Evolutionary conservation across 2,888 invertebrate species (phyloP), one percentile per base, ranked within the genome.

Genomic region (Salticus scenicus): DNA sequence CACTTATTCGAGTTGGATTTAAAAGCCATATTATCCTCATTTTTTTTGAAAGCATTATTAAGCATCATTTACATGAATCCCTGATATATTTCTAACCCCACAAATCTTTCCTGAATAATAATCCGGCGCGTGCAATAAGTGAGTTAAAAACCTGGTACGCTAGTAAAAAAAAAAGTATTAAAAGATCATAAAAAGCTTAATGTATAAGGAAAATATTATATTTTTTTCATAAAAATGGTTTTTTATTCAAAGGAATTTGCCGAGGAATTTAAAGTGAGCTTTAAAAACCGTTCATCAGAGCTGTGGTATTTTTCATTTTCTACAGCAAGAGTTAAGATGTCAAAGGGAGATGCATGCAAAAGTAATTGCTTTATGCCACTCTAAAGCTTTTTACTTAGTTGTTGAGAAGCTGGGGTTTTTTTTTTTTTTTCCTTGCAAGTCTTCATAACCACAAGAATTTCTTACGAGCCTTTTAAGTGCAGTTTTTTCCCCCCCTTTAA

Each of bases 11-110:
- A 10, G 24, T 17, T 37, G 73, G 57, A 17, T 67, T 73, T 31
- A 42, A 8, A 17, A n/a, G 24, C 8, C 31, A 20, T 51, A 27
- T 31, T 31, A 28, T 37, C 47, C 71, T 20, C 10, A 27, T 24
- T 28, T 33, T 33, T 57, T 57, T 31, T 33, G 1, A 12, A 28
- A 63, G 28, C 47, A 42, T 82, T 82, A 82, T 76, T 82, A 82
- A 76, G 76, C 64, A 30, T 82, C 71, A 82, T 82, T 82, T 82
- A 72, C 82, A 82, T 82, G 82, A 72, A 47, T 66, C 20, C 47
- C 70, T 64, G 76, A 64, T n/a, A n/a, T 82, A 72, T 82, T 76
- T 72, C 82, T 66, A 51, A 41, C 27, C 51, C 27, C 20, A 28
- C 28, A 30, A 66, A 57, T 42, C 75, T 82, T 82, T 72, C 70